Conservation (phyloP, 1,140 invertebrate genomes). For the Acromyrmex charruanus region DNA sequence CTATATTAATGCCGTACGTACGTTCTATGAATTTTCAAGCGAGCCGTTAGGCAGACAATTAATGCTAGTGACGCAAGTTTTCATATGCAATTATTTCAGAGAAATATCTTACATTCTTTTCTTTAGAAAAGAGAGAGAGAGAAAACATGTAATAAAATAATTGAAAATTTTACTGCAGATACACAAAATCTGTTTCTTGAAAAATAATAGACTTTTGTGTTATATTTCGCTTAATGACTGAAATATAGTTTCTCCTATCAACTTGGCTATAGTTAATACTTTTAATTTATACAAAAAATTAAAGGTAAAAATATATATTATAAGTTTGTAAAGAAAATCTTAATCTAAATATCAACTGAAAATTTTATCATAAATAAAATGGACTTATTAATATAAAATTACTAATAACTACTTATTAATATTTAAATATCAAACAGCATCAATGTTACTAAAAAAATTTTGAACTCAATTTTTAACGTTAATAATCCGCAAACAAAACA, state of each 20-base stretch:
- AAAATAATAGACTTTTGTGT: not conserved
- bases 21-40: conserved; percentile 64
- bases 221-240: not conserved
- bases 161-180: not conserved
- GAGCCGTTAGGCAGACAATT: not conserved
- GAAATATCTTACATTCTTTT: not conserved
- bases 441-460: too few species aligned
- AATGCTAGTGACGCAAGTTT: not conserved
- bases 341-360: not conserved
- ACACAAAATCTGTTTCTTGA: not conserved
- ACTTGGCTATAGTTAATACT: not conserved
- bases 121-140: not conserved
- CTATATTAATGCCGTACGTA: conserved; percentile 95
- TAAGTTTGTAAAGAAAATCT: conserved; percentile 4
- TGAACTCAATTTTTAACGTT: not conserved
- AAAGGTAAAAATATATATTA: not conserved
- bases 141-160: not conserved
- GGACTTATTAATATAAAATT: not conserved
- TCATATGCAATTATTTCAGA: not conserved
- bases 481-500: not conserved
- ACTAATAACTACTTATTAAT: not conserved
- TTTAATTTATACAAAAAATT: not conserved
- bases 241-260: not conserved
- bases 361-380: not conserved
- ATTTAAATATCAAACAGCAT: too few species aligned